Evolutionary conservation across 2,888 invertebrate species (phyloP).

Genomic region (Amblyjoppa proteus): DNA sequence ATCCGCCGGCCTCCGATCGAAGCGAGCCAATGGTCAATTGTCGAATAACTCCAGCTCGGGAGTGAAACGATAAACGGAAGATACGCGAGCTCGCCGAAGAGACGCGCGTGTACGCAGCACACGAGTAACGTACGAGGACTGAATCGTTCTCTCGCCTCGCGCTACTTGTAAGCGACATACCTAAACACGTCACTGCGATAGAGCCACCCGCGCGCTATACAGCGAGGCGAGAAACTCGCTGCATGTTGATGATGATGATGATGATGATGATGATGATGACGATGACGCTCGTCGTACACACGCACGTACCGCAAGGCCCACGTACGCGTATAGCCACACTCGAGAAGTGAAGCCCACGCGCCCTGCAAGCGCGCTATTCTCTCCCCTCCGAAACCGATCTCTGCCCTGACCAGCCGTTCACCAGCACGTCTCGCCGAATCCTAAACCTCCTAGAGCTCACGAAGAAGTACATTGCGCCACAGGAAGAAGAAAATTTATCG

Average conservation of each 20-base stretch:
- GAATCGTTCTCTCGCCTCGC: constrained; percentile 44
- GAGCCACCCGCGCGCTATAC: constrained; percentile 19
- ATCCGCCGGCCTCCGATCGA: constrained; percentile 4
- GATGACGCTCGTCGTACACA: constrained; percentile 22
- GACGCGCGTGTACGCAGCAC: constrained; percentile 52
- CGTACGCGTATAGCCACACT: constrained; percentile 44
- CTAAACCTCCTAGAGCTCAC: constrained; percentile 29
- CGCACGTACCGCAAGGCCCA: constrained; percentile 47
- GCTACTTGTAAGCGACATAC: constrained; percentile 36
- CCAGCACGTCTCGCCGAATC: constrained; percentile 39
- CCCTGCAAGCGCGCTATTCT: constrained; percentile 37
- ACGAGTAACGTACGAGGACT: constrained; percentile 70
- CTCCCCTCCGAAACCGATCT: constrained; percentile 37
- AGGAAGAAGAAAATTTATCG: neutral
- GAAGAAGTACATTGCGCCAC: neutral
- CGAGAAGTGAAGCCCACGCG: constrained; percentile 53
- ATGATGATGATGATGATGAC: neutral
- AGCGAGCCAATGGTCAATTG: constrained; percentile 30
- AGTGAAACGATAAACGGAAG: constrained; percentile 26
- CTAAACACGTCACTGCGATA: constrained; percentile 57
- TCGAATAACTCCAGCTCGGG: constrained; percentile 27
- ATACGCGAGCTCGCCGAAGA: neutral
- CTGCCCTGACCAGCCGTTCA: constrained; percentile 25
- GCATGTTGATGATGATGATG: constrained; percentile 16
- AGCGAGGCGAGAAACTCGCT: constrained; percentile 26